Base-by-base conservation (phyloP, 2,797 vertebrate genomes). In the Sarcophilus harrisii region DNA sequence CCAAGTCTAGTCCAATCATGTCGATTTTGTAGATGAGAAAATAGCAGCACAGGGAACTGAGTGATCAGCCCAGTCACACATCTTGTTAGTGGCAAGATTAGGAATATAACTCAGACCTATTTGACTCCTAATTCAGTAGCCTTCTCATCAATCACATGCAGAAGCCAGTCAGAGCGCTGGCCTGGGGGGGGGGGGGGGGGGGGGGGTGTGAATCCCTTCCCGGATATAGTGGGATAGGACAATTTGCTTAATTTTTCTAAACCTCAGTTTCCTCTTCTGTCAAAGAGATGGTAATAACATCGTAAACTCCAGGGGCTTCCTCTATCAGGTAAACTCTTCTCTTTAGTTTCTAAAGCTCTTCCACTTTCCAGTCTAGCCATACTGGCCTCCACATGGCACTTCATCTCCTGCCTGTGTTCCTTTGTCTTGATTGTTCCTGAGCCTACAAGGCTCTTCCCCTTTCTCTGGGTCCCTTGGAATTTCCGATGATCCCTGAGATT, bases 41-140 rank as follows among this genome's bases (percentile, higher is more conserved):
- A 59, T 24, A 89, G 58, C 89, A 5, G 57, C 55, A 62, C 62
- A 95, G 90, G 93, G 94, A 94, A 96, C 60, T 91, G 55, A 90
- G n/a, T 52, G 49, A 92, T 38, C 94, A 93, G 32, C 21, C 32
- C 38, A 91, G 92, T 27, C 92, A 94, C 60, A 92, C 16, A 94
- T 27, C 90, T 38, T 1, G 94, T n/a, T 96, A 94, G 30, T 54
- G 16, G 62, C 55, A 95, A 58, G n/a, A 97, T 13, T 81, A 29
- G 52, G 90, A 81, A 90, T 90, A 90, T 58, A 91, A 93, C 8
- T 1, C 11, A 93, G 81, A 29, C 9, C 91, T 87, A 30, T 54
- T 8, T 57, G 52, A 92, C 29, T 11, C 21, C 52, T 62, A 9
- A 91, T 91, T 11, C 57, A 87, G 45, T 13, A 45, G 2, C 21